A percentile compares a stretch with the other conserved stretches of the same genome.
phyloP scores from a whole-genome alignment of 2,888 invertebrate species.

The Patella pellucida region DNA sequence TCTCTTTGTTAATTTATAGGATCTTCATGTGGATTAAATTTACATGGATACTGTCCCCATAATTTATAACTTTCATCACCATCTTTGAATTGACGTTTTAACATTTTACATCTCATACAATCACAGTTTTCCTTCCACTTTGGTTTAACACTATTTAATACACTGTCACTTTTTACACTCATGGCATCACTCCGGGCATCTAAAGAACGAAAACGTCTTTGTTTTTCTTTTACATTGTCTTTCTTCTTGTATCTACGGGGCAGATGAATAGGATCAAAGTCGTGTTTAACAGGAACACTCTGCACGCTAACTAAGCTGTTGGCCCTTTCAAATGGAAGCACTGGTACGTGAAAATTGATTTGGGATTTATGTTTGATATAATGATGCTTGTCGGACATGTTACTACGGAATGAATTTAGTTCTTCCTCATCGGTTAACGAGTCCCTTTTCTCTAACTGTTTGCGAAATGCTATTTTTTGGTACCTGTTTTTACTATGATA shows the following conservation, averaged over 20 bases:
- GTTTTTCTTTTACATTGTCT: not conserved
- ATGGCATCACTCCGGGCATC: conserved; percentile 16
- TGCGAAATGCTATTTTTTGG: conserved; percentile 49
- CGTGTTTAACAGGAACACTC: not conserved
- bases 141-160: conserved; percentile 23
- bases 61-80: conserved; percentile 51
- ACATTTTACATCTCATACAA: conserved; percentile 56
- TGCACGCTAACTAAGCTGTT: not conserved
- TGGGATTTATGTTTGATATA: not conserved
- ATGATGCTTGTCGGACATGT: not conserved
- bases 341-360: not conserved
- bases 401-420: conserved; percentile 3
- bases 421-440: conserved; percentile 13
- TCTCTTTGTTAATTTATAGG: not conserved
- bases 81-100: conserved; percentile 50
- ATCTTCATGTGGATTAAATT: conserved; percentile 25
- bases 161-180: conserved; percentile 28
- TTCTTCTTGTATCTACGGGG: not conserved
- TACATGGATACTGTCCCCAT: conserved; percentile 58
- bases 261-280: not conserved
- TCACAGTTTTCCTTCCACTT: conserved; percentile 58
- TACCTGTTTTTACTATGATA: conserved; percentile 44
- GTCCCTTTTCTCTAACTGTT: conserved; percentile 36
- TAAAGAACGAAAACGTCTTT: not conserved
- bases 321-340: conserved; percentile 2